phyloP scores from a whole-genome alignment of 2,797 vertebrate genomes.

The Glossophaga mutica region DNA sequence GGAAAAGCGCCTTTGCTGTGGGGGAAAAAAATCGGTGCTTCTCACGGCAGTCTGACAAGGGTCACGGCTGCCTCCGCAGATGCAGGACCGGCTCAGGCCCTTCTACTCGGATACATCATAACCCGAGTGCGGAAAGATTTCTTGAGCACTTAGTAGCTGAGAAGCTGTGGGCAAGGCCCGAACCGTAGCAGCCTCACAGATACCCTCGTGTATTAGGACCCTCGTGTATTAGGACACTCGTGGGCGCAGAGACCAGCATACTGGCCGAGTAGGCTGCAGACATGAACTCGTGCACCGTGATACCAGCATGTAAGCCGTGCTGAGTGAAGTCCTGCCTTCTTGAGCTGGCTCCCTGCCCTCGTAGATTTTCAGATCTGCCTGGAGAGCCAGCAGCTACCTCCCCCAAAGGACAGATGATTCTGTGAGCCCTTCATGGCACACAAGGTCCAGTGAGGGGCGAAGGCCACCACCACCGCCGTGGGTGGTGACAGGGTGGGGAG shows the following conservation, averaged over 20 bases:
- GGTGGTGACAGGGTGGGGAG: neutral
- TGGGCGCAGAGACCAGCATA: neutral
- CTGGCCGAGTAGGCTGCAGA: fast-evolving
- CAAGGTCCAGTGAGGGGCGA: neutral
- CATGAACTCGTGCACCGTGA: fast-evolving
- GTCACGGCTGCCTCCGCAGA: neutral
- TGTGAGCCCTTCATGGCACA: fast-evolving
- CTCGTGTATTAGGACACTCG: fast-evolving
- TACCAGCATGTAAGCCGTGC: too few species aligned
- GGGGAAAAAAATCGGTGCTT: neutral
- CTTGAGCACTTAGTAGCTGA: neutral
- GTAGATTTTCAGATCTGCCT: neutral
- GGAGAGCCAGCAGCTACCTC: too few species aligned
- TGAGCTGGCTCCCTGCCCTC: neutral
- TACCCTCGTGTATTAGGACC: fast-evolving
- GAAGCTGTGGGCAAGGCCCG: neutral
- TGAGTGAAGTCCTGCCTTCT: fast-evolving
- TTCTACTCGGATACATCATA: too few species aligned
- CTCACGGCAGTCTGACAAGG: neutral
- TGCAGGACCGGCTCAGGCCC: fast-evolving
- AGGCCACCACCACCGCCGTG: fast-evolving
- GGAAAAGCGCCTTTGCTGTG: neutral
- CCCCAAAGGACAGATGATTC: neutral
- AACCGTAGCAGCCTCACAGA: neutral
- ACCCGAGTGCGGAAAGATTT: neutral